Evolutionary conservation across 2,113 vertebrate species (phyloP), one percentile per base, ranked within the genome.

Genomic region (Brachyistius frenatus): DNA sequence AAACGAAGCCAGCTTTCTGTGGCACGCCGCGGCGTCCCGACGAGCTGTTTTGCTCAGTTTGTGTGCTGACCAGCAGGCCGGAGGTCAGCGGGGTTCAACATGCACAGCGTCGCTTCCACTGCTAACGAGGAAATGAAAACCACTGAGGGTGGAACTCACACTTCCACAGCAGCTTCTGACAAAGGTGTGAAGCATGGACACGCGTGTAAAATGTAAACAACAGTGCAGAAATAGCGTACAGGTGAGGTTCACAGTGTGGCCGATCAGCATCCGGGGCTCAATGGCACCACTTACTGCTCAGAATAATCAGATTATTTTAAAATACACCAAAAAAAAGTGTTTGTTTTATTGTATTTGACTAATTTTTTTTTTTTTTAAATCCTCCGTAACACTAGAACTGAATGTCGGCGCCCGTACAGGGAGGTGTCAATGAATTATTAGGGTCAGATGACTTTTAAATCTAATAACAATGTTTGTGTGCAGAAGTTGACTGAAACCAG

Each of bases 61-160:
- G 67, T 54, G 47, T 75, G 44, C 70, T 76, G 78, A 44, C 33
- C 52, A 31, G 50, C 58, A 62, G 23, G 49, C 47, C 3, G 37
- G 52, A 36, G 37, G 63, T 54, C 62, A 47, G 10, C 3, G 37
- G 52, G 32, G 37, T 56, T 54, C 62, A 47, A 14, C 15, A 2
- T 13, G 47, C 56, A 0, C 0, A 7, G 31, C 64, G 16, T 60
- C 0, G 1, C 63, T 52, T 72, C 31, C 52, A 30, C 49, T 53
- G 7, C 55, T 11, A n/a, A 30, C 52, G 54, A 57, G 63, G 47
- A 54, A 58, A 36, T 41, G 16, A 33, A 57, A 53, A 15, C 50
- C 5, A 4, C 33, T 3, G 58, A 64, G 7, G 44, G 41, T 2
- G 23, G 30, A 4, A 54, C 32, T 65, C 62, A 66, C 50, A 68